Evolutionary conservation across 2,113 vertebrate genomes (phyloP).

Genomic region (Phalacrocorax pelagicus): DNA sequence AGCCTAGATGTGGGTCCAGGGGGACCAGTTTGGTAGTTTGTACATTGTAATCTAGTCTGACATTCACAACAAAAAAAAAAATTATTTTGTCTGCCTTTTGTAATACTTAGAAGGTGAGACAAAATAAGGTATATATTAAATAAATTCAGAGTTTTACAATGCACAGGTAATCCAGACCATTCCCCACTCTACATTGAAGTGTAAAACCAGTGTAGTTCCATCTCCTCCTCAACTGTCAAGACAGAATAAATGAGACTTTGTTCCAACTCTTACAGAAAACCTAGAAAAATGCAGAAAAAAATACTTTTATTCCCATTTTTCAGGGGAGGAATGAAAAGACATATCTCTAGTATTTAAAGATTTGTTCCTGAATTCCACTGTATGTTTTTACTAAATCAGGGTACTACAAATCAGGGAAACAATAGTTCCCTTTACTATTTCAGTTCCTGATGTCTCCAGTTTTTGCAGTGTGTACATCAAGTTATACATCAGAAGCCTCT

Average conservation of each 20-base stretch:
- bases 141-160: background rate
- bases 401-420: background rate
- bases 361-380: background rate
- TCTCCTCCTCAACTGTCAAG: background rate
- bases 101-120: background rate
- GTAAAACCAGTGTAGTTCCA: background rate
- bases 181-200: background rate
- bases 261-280: background rate
- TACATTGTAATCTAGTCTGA: background rate
- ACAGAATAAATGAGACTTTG: background rate
- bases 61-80: background rate
- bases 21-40: background rate
- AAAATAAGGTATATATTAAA: background rate
- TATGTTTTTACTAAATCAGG: background rate
- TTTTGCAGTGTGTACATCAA: background rate
- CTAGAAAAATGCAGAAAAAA: background rate
- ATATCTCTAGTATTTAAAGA: background rate
- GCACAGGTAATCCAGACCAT: background rate
- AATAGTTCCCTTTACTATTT: background rate
- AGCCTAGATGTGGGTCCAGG: background rate
- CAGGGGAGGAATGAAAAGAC: fast-evolving
- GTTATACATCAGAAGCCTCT: background rate
- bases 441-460: background rate
- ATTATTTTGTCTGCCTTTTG: background rate
- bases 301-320: background rate